Evolutionary conservation across 2,888 invertebrate genomes (phyloP), one percentile per base, ranked within the genome.

Genomic region (Pycnomerus fuliginosus): DNA sequence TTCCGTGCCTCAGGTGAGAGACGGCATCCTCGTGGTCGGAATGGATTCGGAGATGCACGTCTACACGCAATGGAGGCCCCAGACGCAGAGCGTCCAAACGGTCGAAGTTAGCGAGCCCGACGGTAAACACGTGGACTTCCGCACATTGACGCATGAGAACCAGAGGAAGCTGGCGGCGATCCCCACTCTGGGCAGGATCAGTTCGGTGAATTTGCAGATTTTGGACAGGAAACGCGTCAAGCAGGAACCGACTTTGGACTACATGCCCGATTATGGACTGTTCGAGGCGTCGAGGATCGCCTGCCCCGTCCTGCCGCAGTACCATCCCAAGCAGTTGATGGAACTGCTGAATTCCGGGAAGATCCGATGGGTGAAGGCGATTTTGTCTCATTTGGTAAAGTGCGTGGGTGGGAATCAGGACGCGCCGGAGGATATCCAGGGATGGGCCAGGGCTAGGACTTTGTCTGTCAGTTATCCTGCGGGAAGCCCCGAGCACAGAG

Each of bases 1-100:
- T n/a, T n/a, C n/a, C n/a, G n/a, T n/a, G n/a, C n/a, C n/a, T n/a
- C n/a, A n/a, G n/a, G n/a, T n/a, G n/a, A 80, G 99, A 14, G 98
- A 98, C 65, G 98, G 98, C 0, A 93, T 99, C 53, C 75, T 99
- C 1, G 94, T 99, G 0, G 96, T 99, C 1, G 99, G 98, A 1
- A 97, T 99, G 97, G 96, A 98, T 69, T 97, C 96, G 2, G 99
- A 99, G 71, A 97, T 99, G 95, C 96, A 98, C 64, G 96, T 99
- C 0, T 99, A 97, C 69, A 95, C 96, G 1, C 99, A 99, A 65
- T 99, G 98, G 98, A 90, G 90, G 63, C 87, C 90, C 0, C 83
- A 85, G 60, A 65, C 4, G 4, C 58, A 60, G 13, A 36, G 54
- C 1, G 16, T 56, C 1, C 64, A 64, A 50, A 44, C 53, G n/a